Conservation (phyloP, 2,113 vertebrate species). For the Mormyrus lacerda region DNA sequence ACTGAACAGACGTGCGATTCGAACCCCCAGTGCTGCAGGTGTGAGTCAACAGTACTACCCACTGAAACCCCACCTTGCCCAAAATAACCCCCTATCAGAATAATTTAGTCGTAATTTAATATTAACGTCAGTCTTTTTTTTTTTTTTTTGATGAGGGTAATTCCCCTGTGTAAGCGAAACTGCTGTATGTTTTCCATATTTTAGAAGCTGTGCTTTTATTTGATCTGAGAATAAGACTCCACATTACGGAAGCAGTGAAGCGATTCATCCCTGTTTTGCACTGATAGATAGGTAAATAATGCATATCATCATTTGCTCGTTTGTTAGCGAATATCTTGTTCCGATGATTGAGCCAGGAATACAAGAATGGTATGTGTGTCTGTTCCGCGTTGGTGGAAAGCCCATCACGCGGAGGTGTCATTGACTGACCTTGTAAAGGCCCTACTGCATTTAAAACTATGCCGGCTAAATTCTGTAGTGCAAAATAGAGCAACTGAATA, state of each 20-base stretch:
- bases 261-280: not conserved
- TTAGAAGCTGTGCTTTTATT: not conserved
- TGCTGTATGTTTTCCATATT: not conserved
- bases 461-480: not conserved
- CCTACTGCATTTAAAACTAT: not conserved
- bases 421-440: conserved; percentile 1
- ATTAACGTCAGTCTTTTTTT: not conserved
- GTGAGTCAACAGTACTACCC: not conserved
- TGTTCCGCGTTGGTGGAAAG: conserved; percentile 31
- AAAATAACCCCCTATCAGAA: not conserved
- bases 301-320: not conserved
- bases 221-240: not conserved
- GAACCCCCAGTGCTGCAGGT: not conserved
- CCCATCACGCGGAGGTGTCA: conserved; percentile 31
- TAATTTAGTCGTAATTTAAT: not conserved
- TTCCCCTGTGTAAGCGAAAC: not conserved
- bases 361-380: conserved; percentile 22
- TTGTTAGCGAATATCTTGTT: conserved; percentile 10
- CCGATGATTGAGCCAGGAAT: conserved; percentile 28
- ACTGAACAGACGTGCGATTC: not conserved
- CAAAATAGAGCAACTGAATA: not conserved
- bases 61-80: not conserved
- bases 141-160: not conserved
- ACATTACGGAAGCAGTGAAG: not conserved
- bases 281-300: conserved; percentile 15